Evolutionary conservation across 2,113 vertebrate species (phyloP).

Genomic region (Fulmarus glacialis): DNA sequence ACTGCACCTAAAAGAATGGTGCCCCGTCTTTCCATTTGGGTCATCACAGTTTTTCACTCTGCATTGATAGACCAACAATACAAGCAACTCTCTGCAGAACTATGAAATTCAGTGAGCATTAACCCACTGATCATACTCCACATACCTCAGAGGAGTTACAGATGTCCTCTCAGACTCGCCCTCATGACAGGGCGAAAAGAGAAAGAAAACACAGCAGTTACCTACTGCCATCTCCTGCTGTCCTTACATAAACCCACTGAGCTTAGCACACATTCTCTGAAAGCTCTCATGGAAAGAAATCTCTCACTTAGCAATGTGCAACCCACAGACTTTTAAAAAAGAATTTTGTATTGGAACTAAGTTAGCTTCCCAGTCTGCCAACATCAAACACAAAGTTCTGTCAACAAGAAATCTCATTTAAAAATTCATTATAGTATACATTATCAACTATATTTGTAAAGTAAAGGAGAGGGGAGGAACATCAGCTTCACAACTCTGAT

Average conservation of each 20-base stretch:
- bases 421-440: fast-evolving
- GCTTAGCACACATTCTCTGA: background rate
- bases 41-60: background rate
- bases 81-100: background rate
- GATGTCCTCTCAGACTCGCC: background rate
- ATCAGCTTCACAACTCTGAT: background rate
- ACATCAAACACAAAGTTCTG: background rate
- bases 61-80: background rate
- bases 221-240: background rate
- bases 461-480: background rate
- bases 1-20: fast-evolving
- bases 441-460: fast-evolving
- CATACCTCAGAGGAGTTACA: background rate
- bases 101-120: background rate
- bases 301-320: background rate
- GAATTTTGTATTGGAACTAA: background rate
- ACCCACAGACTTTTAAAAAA: background rate
- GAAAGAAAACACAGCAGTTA: background rate
- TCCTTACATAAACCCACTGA: background rate
- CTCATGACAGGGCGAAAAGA: background rate
- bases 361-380: background rate
- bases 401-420: background rate
- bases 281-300: background rate
- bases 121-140: background rate
- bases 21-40: background rate